Percentiles rank a stretch among this genome's conserved stretches.
phyloP scores from a whole-genome alignment of 2,113 vertebrate genomes.

The Cochlearius cochlearius region DNA sequence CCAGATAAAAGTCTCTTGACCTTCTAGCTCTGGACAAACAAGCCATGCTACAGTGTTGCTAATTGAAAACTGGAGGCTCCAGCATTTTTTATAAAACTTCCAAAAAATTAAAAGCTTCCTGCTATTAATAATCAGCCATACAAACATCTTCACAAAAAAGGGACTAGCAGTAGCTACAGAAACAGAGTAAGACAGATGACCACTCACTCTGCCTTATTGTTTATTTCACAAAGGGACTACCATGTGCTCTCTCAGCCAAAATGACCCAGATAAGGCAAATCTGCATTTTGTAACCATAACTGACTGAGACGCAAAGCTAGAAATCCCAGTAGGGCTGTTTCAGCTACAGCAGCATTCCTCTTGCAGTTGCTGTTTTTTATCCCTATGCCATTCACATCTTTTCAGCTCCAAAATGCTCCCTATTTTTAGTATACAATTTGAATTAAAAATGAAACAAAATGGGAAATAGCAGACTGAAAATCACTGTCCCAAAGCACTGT shows the following conservation, averaged over 20 bases:
- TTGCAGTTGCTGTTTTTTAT: not conserved
- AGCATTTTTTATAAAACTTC: not conserved
- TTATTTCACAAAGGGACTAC: slow-evolving; percentile 30
- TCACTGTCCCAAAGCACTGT: slow-evolving; percentile 1
- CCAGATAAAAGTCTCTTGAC: not conserved
- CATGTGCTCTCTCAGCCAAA: slow-evolving; percentile 32
- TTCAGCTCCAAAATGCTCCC: slow-evolving; percentile 33
- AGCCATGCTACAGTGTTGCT: not conserved
- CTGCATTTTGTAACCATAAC: slow-evolving; percentile 23
- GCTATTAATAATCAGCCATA: not conserved
- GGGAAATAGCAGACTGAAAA: slow-evolving; percentile 36
- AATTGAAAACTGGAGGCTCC: not conserved
- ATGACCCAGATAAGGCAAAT: slow-evolving; percentile 28
- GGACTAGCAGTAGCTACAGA: not conserved
- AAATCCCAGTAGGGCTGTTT: slow-evolving; percentile 42
- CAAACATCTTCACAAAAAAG: not conserved
- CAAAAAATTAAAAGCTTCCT: not conserved
- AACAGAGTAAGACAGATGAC: not conserved
- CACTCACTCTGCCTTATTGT: not conserved
- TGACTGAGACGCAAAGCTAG: slow-evolving; percentile 1
- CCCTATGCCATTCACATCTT: not conserved
- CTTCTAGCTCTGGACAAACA: not conserved
- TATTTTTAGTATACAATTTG: slow-evolving; percentile 56
- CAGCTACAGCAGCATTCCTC: not conserved
- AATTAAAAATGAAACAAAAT: slow-evolving; percentile 64